Percentiles rank a stretch among this genome's conserved stretches.
Conservation (phyloP, 2,797 vertebrate genomes). For the Aulostomus chinensis region DNA sequence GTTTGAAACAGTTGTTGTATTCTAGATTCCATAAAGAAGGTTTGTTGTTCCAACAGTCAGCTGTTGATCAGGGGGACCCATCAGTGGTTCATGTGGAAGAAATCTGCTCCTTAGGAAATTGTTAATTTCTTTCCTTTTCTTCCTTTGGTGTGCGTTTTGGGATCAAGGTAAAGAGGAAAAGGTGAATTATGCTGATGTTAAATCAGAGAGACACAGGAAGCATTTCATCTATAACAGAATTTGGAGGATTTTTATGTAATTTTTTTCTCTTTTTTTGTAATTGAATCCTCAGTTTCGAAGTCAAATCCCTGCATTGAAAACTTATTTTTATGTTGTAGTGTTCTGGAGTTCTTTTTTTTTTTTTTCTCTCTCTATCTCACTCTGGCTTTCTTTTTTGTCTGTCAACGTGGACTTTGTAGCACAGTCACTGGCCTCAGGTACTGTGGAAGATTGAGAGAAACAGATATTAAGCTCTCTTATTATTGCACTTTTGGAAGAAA, state of each 20-base stretch:
- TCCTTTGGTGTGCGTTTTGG: slow-evolving; percentile 74
- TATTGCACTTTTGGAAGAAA: slow-evolving; percentile 81
- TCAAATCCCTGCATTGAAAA: slow-evolving; percentile 74
- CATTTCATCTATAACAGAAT: slow-evolving; percentile 74
- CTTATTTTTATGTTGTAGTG: slow-evolving; percentile 80
- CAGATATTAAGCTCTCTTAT: slow-evolving; percentile 79
- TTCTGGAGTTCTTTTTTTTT: slow-evolving; percentile 73
- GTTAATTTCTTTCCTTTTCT: slow-evolving; percentile 46
- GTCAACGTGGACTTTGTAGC: slow-evolving; percentile 81
- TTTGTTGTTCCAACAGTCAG: slow-evolving; percentile 69
- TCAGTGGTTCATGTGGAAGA: slow-evolving; percentile 59
- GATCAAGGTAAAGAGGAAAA: slow-evolving; percentile 71
- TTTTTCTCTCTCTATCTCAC: slow-evolving; percentile 48
- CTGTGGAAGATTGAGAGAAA: slow-evolving; percentile 81
- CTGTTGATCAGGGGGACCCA: slow-evolving; percentile 70
- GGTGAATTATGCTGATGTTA: slow-evolving; percentile 73
- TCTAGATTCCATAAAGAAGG: slow-evolving; percentile 79
- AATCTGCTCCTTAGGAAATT: slow-evolving; percentile 70
- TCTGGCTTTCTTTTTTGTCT: slow-evolving; percentile 71
- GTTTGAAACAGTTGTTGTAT: slow-evolving; percentile 83
- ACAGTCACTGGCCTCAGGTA: slow-evolving; percentile 85
- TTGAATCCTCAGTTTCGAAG: slow-evolving; percentile 72
- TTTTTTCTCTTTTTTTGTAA: slow-evolving; percentile 61
- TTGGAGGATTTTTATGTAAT: slow-evolving; percentile 71
- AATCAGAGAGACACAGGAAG: slow-evolving; percentile 70